These are phyloP conservation scores for Cyanistes caeruleus DNA, from an alignment of 2,113 vertebrate genomes.

Conservation along the genomic window DNA sequence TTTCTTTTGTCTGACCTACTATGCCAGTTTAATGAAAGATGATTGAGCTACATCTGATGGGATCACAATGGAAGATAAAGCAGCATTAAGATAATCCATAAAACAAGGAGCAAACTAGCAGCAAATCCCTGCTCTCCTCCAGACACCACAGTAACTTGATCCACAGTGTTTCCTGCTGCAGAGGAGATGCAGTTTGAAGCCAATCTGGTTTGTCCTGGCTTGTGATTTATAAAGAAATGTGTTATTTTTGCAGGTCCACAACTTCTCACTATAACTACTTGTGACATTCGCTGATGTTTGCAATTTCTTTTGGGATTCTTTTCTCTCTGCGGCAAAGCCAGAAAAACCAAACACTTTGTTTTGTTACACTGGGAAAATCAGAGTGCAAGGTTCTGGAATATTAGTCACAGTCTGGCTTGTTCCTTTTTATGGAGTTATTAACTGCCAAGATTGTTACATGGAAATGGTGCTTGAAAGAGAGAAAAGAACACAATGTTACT, in stretches of 20 bases:
- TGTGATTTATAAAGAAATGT: constrained; percentile 23
- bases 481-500: constrained; percentile 67
- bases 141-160: constrained; percentile 26
- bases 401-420: constrained; percentile 72
- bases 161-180: constrained; percentile 19
- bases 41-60: not conserved
- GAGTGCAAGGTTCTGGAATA: constrained; percentile 68
- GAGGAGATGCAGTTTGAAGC: constrained; percentile 26
- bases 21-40: not conserved
- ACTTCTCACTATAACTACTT: constrained; percentile 22
- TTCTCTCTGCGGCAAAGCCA: constrained; percentile 46
- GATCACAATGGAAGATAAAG: constrained; percentile 8
- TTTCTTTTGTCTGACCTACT: not conserved
- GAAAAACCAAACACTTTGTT: constrained; percentile 67
- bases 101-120: constrained; percentile 65
- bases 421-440: constrained; percentile 52
- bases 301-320: constrained; percentile 57
- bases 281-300: constrained; percentile 61
- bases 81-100: constrained; percentile 42
- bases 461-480: constrained; percentile 64
- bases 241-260: constrained; percentile 20
- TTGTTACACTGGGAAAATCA: constrained; percentile 54
- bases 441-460: constrained; percentile 68
- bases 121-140: constrained; percentile 58
- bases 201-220: constrained; percentile 45